Conservation (phyloP, 1,140 invertebrate genomes). For the Sarcophaga peregrina region DNA sequence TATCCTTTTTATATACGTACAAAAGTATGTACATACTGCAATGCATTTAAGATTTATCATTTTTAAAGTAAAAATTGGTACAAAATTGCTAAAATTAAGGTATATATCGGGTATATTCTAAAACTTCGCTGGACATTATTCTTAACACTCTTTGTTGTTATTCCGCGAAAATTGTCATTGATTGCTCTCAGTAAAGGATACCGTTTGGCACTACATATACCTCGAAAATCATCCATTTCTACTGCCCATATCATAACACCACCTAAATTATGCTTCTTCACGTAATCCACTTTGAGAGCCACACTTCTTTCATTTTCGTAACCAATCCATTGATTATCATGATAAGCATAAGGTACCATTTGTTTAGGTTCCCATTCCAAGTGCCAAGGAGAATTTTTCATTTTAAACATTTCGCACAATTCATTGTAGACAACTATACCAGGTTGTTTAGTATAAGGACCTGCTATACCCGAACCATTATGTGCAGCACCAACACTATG, state of each 20-base stretch:
- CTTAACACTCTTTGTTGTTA: no score
- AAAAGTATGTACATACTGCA: no score
- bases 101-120: no score
- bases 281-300: slow-evolving; percentile 63
- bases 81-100: no score
- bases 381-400: slow-evolving; percentile 44
- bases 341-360: slow-evolving; percentile 64
- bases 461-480: slow-evolving; percentile 61
- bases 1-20: no score
- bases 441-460: slow-evolving; percentile 76
- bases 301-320: slow-evolving; percentile 65
- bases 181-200: slow-evolving; percentile 67
- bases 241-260: slow-evolving; percentile 75
- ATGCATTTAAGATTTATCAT: no score
- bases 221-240: slow-evolving; percentile 74
- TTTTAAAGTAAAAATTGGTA: no score
- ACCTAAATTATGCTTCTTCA: slow-evolving; percentile 65
- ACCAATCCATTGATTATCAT: slow-evolving; percentile 66
- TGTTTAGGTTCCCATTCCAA: slow-evolving; percentile 52
- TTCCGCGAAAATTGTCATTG: slow-evolving; percentile 44
- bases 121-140: no score
- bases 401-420: slow-evolving; percentile 60
- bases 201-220: slow-evolving; percentile 63
- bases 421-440: slow-evolving; percentile 85
- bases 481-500: slow-evolving; percentile 70